A percentile compares a stretch with the other conserved stretches of the same genome.
Conservation (phyloP, 37 sponge, comb jelly and placozoan species). For the Dysidea cf. avara region DNA sequence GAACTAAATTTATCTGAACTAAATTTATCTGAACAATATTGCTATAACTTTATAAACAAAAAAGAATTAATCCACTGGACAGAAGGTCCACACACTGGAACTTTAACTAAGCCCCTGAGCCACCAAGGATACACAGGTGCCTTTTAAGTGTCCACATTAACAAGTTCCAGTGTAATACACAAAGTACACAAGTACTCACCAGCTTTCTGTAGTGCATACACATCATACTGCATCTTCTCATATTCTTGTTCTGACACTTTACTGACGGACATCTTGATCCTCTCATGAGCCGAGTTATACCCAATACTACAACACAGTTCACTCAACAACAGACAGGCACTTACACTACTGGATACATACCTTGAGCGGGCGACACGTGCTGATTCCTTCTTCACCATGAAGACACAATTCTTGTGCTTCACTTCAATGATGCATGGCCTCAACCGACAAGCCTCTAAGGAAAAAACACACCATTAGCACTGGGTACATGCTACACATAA, state of each 20-base stretch:
- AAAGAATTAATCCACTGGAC: too few species aligned
- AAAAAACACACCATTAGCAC: neutral
- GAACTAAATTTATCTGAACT: too few species aligned
- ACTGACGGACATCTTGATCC: constrained; percentile 71
- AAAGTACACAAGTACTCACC: constrained; percentile 14
- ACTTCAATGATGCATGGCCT: constrained; percentile 65
- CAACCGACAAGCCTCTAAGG: constrained; percentile 69
- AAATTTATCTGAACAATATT: too few species aligned
- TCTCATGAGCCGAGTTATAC: constrained; percentile 9
- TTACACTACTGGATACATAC: too few species aligned
- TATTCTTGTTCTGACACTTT: constrained; percentile 62
- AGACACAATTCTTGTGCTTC: constrained; percentile 51
- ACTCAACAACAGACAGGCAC: too few species aligned
- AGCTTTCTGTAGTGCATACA: constrained; percentile 38
- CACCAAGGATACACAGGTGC: too few species aligned
- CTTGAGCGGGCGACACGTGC: neutral
- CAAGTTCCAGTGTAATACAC: neutral
- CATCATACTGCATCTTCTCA: constrained; percentile 48
- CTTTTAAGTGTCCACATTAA: neutral
- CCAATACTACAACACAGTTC: too few species aligned
- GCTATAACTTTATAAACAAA: too few species aligned
- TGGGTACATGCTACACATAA: too few species aligned
- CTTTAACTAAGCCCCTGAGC: too few species aligned
- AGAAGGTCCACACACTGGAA: too few species aligned
- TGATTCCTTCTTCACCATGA: constrained; percentile 47